Conservation (phyloP, 2,113 vertebrate genomes). For the Herpetotheres cachinnans region DNA sequence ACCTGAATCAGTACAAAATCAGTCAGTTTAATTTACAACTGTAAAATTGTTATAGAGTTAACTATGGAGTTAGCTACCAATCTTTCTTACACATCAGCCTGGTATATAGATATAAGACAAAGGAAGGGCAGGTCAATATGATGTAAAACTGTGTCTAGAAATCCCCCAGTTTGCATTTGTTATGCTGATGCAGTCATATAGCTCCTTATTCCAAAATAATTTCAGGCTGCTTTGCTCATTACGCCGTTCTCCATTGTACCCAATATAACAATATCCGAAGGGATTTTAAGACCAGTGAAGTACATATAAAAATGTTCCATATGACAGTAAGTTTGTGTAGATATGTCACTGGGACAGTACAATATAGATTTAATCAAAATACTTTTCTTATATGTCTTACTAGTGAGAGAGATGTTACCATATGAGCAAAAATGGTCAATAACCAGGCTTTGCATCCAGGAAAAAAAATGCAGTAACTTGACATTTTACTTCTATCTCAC, state of each 20-base stretch:
- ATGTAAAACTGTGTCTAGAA: neutral
- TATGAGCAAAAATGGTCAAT: neutral
- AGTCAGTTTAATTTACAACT: neutral
- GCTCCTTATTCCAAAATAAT: neutral
- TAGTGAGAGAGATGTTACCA: neutral
- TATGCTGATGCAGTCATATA: neutral
- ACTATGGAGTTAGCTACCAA: neutral
- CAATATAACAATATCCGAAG: neutral
- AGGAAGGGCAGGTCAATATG: neutral
- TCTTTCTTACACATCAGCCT: neutral
- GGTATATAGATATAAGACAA: neutral
- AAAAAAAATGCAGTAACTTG: neutral
- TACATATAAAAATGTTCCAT: neutral
- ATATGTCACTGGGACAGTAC: neutral
- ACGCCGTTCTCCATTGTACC: neutral
- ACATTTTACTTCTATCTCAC: neutral
- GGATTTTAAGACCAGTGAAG: neutral
- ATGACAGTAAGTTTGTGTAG: neutral
- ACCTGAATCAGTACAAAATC: neutral
- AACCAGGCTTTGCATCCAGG: neutral
- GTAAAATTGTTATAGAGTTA: neutral
- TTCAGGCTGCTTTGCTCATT: neutral
- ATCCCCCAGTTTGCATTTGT: neutral
- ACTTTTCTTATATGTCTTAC: neutral
- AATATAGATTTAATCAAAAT: neutral